These are phyloP conservation scores for Zygaena filipendulae DNA, from an alignment of 2,888 invertebrate species.

Conservation along the genomic window DNA sequence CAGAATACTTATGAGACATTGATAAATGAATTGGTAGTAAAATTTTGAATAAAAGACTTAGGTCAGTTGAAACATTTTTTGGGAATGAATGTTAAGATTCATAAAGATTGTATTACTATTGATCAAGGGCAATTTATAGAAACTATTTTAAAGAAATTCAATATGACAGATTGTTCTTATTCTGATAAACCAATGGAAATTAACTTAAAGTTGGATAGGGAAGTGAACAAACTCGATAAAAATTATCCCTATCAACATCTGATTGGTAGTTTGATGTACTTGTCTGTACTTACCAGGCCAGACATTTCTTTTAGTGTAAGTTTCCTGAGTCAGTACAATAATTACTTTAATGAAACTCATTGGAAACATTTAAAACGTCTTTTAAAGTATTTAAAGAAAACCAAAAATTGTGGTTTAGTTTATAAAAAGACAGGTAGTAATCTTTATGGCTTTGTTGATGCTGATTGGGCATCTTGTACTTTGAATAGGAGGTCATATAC, in stretches of 20 bases:
- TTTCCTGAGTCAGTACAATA: constrained; percentile 19
- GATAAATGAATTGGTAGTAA: constrained; percentile 1
- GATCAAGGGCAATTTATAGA: constrained; percentile 9
- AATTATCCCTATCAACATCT: constrained; percentile 5
- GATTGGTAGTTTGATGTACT: constrained; percentile 17
- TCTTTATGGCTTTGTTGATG: constrained; percentile 14
- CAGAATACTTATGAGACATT: too few species aligned
- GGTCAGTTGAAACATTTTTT: constrained; percentile 9
- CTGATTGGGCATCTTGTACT: constrained; percentile 14
- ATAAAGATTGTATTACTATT: constrained; percentile 9
- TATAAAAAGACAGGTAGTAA: constrained; percentile 2
- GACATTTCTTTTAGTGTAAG: constrained; percentile 17
- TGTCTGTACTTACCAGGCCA: constrained; percentile 16
- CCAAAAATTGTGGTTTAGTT: constrained; percentile 15
- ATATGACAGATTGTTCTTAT: constrained; percentile 6
- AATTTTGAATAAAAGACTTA: constrained; percentile 5
- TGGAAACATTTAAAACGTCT: constrained; percentile 11
- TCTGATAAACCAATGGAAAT: constrained; percentile 11
- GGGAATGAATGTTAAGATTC: constrained; percentile 6
- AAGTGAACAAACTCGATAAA: background rate
- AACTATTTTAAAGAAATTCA: constrained; percentile 8
- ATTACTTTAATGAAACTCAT: constrained; percentile 12
- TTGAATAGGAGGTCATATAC: constrained; percentile 35
- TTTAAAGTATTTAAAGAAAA: constrained; percentile 14
- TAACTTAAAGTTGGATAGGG: constrained; percentile 4